Evolutionary conservation across 2,113 vertebrate genomes (phyloP).

Genomic region (Bungarus multicinctus): DNA sequence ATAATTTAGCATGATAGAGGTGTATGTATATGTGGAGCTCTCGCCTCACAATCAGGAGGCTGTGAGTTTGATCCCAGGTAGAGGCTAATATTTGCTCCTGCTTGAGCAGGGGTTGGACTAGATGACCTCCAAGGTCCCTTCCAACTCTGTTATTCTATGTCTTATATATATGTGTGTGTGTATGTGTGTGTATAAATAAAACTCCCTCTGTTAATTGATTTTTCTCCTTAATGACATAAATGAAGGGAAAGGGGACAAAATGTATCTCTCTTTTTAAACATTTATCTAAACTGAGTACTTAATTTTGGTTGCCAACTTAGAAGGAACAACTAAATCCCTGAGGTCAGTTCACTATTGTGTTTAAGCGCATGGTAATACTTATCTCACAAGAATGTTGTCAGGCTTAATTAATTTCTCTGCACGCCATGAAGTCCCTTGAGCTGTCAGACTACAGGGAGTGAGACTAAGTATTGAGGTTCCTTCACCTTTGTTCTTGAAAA

Average conservation of each 20-base stretch:
- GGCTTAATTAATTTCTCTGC: constrained; percentile 17
- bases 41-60: too few relatives aligned
- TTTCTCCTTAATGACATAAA: neutral
- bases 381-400: constrained; percentile 1
- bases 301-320: neutral
- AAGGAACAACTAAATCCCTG: neutral
- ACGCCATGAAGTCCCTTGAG: neutral
- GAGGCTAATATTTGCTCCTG: too few relatives aligned
- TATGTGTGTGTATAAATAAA: too few relatives aligned
- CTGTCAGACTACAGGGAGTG: neutral
- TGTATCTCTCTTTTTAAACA: neutral
- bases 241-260: neutral
- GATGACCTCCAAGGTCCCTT: too few relatives aligned
- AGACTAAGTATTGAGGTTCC: neutral
- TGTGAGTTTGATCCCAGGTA: too few relatives aligned
- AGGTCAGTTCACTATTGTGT: neutral
- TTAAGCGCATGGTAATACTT: neutral
- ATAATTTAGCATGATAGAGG: neutral
- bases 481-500: neutral
- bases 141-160: too few relatives aligned
- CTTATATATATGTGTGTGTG: too few relatives aligned
- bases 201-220: neutral
- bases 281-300: neutral
- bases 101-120: too few relatives aligned
- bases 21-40: neutral